Evolutionary conservation across 2,888 invertebrate genomes (phyloP), one percentile per base, ranked within the genome.

Genomic region (Eremobia ochroleuca): DNA sequence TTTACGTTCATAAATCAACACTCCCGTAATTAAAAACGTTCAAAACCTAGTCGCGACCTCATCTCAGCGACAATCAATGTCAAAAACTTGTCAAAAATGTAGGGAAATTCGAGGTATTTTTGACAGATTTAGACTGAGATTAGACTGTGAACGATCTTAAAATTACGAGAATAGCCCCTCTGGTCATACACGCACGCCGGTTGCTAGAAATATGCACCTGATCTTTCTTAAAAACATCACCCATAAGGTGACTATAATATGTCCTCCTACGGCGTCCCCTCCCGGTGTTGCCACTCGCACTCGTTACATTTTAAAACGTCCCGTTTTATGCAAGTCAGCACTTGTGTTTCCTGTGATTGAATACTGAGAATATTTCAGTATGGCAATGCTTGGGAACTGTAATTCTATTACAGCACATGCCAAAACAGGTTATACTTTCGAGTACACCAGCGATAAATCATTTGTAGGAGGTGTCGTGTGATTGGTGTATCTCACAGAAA

Each of bases 401-500:
- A 85, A 81, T 80, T 83, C 76, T 78, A 76, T 79, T 78, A 70
- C n/a, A 66, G 37, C 52, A 70, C 46, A 34, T 64, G 43, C 65
- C 71, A 77, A 79, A 73, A 34, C 66, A 74, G 65, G 76, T 67
- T 64, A 79, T 58, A 76, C 77, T 73, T 77, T 78, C 66, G 59
- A 74, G 78, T 81, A 77, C 76, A 83, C 72, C 65, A 67, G 80
- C 71, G 49, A 88, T 88, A 87, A 88, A 88, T 88, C 88, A 88
- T 75, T 67, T 64, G 82, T 82, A 87, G 83, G 88, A 83, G 85
- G 88, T 88, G 87, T 83, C 86, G 76, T 85, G 86, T 90, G 90
- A 92, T 91, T 91, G 90, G 88, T 89, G 88, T 91, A 92, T 91
- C 90, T 90, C 90, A 90, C 90, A 90, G 90, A 90, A 92, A 92